These are phyloP conservation scores for Rhinoraja longicauda DNA, from an alignment of 2,797 vertebrate genomes.

Conservation along the genomic window DNA sequence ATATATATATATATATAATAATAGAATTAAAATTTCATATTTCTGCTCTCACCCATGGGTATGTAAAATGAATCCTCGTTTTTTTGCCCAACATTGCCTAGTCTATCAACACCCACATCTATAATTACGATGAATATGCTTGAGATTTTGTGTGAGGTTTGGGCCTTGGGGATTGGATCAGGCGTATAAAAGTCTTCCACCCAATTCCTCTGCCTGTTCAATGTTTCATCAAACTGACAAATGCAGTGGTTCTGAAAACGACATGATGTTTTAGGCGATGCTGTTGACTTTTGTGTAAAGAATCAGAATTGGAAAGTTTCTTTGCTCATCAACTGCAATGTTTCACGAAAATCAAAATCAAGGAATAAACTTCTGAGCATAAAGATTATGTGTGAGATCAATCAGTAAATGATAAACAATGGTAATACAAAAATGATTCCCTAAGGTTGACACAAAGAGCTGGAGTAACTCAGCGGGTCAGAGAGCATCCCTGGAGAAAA, in stretches of 20 bases:
- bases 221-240: constrained; percentile 37
- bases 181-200: neutral
- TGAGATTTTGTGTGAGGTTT: neutral
- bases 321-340: neutral
- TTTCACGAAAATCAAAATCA: neutral
- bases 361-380: neutral
- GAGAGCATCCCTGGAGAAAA: too few relatives aligned
- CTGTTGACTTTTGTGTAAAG: neutral
- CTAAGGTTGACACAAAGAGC: too few relatives aligned
- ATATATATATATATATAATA: too few relatives aligned
- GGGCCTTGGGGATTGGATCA: neutral
- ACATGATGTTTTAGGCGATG: neutral
- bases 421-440: too few relatives aligned
- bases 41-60: neutral
- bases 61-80: neutral
- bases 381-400: neutral
- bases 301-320: constrained; percentile 12
- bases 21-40: neutral
- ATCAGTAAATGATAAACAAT: neutral
- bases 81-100: neutral
- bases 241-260: neutral
- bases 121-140: constrained; percentile 4
- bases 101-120: neutral
- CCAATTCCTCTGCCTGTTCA: constrained; percentile 26
- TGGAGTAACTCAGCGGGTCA: too few relatives aligned